These are phyloP conservation scores for Enteromius anoplus DNA, from an alignment of 2,797 vertebrate species.

Conservation along the genomic window DNA sequence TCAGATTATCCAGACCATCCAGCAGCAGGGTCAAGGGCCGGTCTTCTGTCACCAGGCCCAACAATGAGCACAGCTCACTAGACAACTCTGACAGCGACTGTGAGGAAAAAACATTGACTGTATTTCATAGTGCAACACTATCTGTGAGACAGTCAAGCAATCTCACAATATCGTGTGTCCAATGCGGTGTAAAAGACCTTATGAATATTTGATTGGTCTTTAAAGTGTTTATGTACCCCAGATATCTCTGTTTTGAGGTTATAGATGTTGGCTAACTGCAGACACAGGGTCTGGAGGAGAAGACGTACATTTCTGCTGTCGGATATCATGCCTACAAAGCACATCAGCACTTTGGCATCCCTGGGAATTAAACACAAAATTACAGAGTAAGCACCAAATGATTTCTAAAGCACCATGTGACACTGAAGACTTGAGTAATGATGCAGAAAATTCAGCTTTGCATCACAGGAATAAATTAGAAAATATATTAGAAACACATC, in stretches of 20 bases:
- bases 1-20: slow-evolving; percentile 75
- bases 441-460: neutral
- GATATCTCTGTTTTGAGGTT: slow-evolving; percentile 66
- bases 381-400: neutral
- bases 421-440: neutral
- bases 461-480: neutral
- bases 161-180: slow-evolving; percentile 10
- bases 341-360: slow-evolving; percentile 57
- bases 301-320: slow-evolving; percentile 68
- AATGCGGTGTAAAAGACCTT: slow-evolving; percentile 8
- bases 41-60: slow-evolving; percentile 64
- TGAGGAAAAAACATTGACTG: neutral
- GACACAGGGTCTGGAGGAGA: slow-evolving; percentile 70
- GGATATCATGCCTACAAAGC: slow-evolving; percentile 69
- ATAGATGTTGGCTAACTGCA: slow-evolving; percentile 68
- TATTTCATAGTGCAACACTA: slow-evolving; percentile 27
- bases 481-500: neutral
- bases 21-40: slow-evolving; percentile 67
- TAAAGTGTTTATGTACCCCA: slow-evolving; percentile 60
- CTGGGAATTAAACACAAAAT: slow-evolving; percentile 53
- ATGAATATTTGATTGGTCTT: slow-evolving; percentile 23
- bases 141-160: slow-evolving; percentile 17
- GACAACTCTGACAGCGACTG: slow-evolving; percentile 70
- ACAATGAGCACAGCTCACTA: slow-evolving; percentile 71
- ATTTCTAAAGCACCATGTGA: neutral